Evolutionary conservation across 2,888 invertebrate species (phyloP).

Genomic region (Harpalus rubripes): DNA sequence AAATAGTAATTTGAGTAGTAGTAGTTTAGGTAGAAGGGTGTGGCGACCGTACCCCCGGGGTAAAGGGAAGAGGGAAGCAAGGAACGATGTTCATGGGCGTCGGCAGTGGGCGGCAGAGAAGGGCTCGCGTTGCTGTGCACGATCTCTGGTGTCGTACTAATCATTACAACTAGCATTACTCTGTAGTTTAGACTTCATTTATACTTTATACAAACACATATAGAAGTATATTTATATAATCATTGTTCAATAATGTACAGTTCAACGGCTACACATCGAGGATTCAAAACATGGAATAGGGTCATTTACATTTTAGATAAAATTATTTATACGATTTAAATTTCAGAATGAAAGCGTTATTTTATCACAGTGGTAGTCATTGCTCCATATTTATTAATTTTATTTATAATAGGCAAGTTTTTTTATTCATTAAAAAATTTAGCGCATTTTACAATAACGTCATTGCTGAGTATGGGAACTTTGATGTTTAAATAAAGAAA

Average conservation of each 20-base stretch:
- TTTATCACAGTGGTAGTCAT: slow-evolving; percentile 79
- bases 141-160: slow-evolving; percentile 64
- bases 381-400: slow-evolving; percentile 76
- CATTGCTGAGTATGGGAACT: too few relatives aligned
- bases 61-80: slow-evolving; percentile 15
- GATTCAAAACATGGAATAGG: slow-evolving; percentile 75
- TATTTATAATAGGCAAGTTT: too few relatives aligned
- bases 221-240: slow-evolving; percentile 65
- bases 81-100: slow-evolving; percentile 1
- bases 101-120: slow-evolving; percentile 26
- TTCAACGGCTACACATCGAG: slow-evolving; percentile 74
- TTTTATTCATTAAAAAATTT: too few relatives aligned
- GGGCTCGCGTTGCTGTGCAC: slow-evolving; percentile 59
- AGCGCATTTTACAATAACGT: too few relatives aligned
- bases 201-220: slow-evolving; percentile 67
- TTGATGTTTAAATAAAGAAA: too few relatives aligned
- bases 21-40: not conserved
- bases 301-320: slow-evolving; percentile 74
- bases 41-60: not conserved
- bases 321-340: slow-evolving; percentile 75
- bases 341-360: slow-evolving; percentile 78
- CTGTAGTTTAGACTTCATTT: slow-evolving; percentile 64
- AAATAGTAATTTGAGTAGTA: slow-evolving; percentile 23
- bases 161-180: slow-evolving; percentile 58
- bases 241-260: slow-evolving; percentile 66